Evolutionary conservation across 2,888 invertebrate genomes (phyloP).

Genomic region (Spisula solida): DNA sequence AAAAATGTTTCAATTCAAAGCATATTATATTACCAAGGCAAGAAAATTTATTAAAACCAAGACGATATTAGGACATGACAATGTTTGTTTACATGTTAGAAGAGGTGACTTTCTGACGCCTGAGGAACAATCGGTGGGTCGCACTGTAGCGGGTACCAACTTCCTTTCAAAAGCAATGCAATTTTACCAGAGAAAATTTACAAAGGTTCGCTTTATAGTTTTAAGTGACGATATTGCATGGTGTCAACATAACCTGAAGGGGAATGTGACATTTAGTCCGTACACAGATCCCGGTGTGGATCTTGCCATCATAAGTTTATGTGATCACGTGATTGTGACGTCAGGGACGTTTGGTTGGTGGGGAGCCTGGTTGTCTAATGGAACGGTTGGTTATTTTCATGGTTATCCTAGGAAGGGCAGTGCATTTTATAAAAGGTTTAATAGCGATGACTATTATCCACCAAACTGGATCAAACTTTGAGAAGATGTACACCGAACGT

Average conservation of each 20-base stretch:
- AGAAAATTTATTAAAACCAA: too few relatives aligned
- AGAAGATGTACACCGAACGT: neutral
- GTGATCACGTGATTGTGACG: too few relatives aligned
- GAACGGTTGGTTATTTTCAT: constrained; percentile 13
- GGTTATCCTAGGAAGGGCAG: constrained; percentile 6
- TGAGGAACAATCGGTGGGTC: neutral
- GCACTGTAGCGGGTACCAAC: neutral
- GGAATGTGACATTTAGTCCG: too few relatives aligned
- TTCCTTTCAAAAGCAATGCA: neutral
- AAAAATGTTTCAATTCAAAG: too few relatives aligned
- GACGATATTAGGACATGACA: neutral
- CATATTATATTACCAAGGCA: too few relatives aligned
- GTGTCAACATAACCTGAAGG: constrained; percentile 1
- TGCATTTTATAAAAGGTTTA: neutral
- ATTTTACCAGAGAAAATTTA: neutral
- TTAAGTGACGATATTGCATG: too few relatives aligned
- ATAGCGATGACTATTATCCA: too few relatives aligned
- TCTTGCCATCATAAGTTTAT: too few relatives aligned
- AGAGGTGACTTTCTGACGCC: neutral
- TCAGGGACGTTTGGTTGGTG: too few relatives aligned
- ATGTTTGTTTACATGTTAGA: neutral
- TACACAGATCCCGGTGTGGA: too few relatives aligned
- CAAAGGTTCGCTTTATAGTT: neutral
- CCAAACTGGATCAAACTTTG: neutral
- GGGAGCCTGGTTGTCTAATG: too few relatives aligned